Evolutionary conservation across 2,888 invertebrate genomes (phyloP).

Genomic region (Drosophila paramelanica): DNA sequence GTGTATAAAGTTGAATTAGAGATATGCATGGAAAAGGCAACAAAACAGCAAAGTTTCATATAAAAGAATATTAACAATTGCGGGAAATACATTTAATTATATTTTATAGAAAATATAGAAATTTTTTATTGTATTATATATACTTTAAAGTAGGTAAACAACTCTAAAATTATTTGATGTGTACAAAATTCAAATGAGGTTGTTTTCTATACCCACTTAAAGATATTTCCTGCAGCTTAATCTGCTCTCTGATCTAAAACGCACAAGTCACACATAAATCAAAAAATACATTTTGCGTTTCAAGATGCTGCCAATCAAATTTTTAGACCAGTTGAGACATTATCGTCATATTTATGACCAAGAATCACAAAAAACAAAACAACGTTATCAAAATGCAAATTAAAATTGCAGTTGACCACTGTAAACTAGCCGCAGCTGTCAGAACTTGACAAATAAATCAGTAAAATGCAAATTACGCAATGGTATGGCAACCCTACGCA

Average conservation of each 20-base stretch:
- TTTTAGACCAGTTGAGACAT: not conserved
- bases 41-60: too few species aligned
- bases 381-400: conserved; percentile 22
- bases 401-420: not conserved
- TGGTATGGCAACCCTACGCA: conserved; percentile 52
- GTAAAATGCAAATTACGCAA: conserved; percentile 53
- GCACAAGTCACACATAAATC: conserved; percentile 1
- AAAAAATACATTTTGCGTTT: not conserved
- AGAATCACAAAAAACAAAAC: conserved; percentile 31
- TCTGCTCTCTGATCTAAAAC: conserved; percentile 1
- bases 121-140: too few species aligned
- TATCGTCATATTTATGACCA: conserved; percentile 1
- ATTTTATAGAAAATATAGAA: too few species aligned
- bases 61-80: too few species aligned
- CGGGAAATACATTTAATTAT: too few species aligned
- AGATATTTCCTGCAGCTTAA: not conserved
- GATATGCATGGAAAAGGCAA: too few species aligned
- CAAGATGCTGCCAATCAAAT: conserved; percentile 21
- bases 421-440: conserved; percentile 23
- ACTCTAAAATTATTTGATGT: too few species aligned
- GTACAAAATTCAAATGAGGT: not conserved
- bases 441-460: conserved; percentile 24
- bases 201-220: too few species aligned
- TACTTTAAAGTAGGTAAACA: too few species aligned
- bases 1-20: too few species aligned